Evolutionary conservation across 2,797 vertebrate genomes (phyloP).

Genomic region (Eupleurogrammus muticus): DNA sequence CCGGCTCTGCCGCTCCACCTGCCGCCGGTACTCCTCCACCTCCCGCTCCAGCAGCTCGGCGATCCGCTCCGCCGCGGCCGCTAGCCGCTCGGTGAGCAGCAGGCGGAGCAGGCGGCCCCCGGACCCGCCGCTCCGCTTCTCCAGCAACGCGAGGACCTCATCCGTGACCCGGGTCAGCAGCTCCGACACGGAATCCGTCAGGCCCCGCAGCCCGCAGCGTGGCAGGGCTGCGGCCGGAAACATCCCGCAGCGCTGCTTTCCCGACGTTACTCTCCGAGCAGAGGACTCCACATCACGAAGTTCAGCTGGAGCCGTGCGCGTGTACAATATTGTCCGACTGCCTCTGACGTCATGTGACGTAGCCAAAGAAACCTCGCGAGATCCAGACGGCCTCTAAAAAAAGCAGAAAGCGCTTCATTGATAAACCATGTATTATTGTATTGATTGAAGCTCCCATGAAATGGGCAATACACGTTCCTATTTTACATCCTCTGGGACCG

Average conservation of each 20-base stretch:
- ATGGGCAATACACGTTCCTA: too few relatives aligned
- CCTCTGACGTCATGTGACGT: too few relatives aligned
- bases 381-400: too few relatives aligned
- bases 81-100: slow-evolving; percentile 42
- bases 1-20: slow-evolving; percentile 43
- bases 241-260: slow-evolving; percentile 22
- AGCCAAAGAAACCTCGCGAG: too few relatives aligned
- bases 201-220: slow-evolving; percentile 19
- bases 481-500: too few relatives aligned
- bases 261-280: too few relatives aligned
- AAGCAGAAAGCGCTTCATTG: too few relatives aligned
- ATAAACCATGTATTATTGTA: too few relatives aligned
- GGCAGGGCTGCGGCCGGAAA: neutral
- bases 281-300: too few relatives aligned
- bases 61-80: slow-evolving; percentile 36
- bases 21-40: slow-evolving; percentile 33
- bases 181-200: slow-evolving; percentile 44
- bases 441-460: too few relatives aligned
- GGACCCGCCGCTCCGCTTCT: slow-evolving; percentile 21
- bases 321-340: too few relatives aligned
- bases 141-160: slow-evolving; percentile 31
- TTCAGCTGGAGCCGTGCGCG: too few relatives aligned
- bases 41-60: slow-evolving; percentile 42
- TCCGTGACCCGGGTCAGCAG: slow-evolving; percentile 38
- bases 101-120: slow-evolving; percentile 7